phyloP scores from a whole-genome alignment of 2,888 invertebrate species.

The Notodonta ziczac region DNA sequence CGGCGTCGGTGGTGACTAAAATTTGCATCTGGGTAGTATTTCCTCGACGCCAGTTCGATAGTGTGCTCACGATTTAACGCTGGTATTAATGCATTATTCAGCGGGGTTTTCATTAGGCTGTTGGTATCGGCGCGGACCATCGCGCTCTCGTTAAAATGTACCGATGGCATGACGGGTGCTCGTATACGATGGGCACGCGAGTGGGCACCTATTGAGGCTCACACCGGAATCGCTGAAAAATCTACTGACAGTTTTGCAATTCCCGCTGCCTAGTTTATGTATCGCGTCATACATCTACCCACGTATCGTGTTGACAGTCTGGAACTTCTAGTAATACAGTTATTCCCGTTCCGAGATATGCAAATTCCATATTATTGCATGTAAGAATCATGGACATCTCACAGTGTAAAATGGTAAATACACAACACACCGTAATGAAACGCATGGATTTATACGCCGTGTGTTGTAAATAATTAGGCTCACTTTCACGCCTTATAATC shows the following conservation, averaged over 20 bases:
- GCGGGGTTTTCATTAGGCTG: slow-evolving; percentile 82
- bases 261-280: slow-evolving; percentile 37
- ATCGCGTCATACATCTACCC: slow-evolving; percentile 40
- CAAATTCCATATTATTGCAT: background rate
- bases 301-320: background rate
- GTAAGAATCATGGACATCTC: background rate
- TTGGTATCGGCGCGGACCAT: slow-evolving; percentile 77
- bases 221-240: slow-evolving; percentile 55
- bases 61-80: slow-evolving; percentile 83
- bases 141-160: slow-evolving; percentile 83
- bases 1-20: slow-evolving; percentile 73
- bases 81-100: slow-evolving; percentile 84
- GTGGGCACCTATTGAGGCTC: slow-evolving; percentile 59
- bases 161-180: slow-evolving; percentile 82
- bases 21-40: slow-evolving; percentile 78
- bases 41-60: slow-evolving; percentile 74
- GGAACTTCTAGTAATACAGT: slow-evolving; percentile 1
- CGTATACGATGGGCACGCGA: slow-evolving; percentile 64
- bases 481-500: too few relatives aligned
- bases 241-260: slow-evolving; percentile 45
- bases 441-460: background rate
- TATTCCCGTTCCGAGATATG: slow-evolving; percentile 3
- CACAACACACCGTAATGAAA: background rate
- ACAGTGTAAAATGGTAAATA: slow-evolving; percentile 4
- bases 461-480: too few relatives aligned